These are phyloP conservation scores for Grallaria varia DNA, from an alignment of 2,113 vertebrate species.

Conservation along the genomic window DNA sequence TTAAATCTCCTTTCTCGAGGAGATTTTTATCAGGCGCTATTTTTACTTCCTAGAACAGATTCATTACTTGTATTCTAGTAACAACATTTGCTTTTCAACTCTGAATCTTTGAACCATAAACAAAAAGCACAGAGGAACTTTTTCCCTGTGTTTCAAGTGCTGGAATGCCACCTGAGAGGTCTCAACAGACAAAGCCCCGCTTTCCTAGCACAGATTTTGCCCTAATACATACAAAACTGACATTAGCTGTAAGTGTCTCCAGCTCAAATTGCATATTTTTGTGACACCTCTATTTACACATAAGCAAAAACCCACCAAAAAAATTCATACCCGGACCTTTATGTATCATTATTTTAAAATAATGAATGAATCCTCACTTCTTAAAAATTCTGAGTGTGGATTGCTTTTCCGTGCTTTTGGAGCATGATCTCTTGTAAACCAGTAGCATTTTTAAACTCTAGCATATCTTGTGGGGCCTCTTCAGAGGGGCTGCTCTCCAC, in stretches of 20 bases:
- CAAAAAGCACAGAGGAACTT: not conserved
- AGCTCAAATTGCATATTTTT: not conserved
- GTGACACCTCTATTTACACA: not conserved
- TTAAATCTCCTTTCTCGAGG: not conserved
- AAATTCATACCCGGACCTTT: not conserved
- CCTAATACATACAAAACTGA: not conserved
- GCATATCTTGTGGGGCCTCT: not conserved
- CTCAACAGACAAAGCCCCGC: not conserved
- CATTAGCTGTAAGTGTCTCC: rapidly evolving
- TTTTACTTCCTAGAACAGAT: not conserved
- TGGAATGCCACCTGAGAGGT: not conserved
- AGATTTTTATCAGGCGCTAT: not conserved
- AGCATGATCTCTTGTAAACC: not conserved
- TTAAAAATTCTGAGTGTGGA: not conserved
- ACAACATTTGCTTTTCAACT: not conserved
- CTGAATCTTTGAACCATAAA: not conserved
- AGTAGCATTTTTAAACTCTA: not conserved
- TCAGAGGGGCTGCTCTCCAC: not conserved
- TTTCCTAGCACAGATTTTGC: not conserved
- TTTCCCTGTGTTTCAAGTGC: not conserved
- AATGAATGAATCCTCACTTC: not conserved
- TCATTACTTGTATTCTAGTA: not conserved
- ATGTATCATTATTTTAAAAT: not conserved
- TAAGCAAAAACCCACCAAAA: not conserved
- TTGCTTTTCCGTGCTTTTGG: not conserved